phyloP scores from a whole-genome alignment of 2,113 vertebrate genomes.

The Syngnathus typhle region DNA sequence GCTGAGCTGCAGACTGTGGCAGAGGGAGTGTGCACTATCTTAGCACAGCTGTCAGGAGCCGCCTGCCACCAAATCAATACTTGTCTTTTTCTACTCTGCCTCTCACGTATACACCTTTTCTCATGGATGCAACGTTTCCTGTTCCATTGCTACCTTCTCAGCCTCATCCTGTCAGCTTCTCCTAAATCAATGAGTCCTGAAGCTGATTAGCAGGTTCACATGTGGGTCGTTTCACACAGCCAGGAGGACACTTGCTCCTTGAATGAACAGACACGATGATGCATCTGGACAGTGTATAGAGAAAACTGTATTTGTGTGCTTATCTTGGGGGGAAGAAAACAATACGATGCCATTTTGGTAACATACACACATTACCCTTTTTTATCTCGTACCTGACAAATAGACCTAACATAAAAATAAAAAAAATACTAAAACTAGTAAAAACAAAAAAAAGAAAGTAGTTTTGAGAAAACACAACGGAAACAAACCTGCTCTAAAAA shows the following conservation, averaged over 20 bases:
- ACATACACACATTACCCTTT: too few species aligned
- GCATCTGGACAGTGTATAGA: neutral
- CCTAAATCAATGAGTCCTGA: constrained; percentile 51
- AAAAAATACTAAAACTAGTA: too few species aligned
- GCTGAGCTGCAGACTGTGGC: constrained; percentile 34
- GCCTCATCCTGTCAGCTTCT: constrained; percentile 24
- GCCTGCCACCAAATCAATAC: constrained; percentile 56
- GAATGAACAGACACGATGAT: neutral
- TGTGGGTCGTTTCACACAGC: constrained; percentile 45
- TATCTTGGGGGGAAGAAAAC: too few species aligned
- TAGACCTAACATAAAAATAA: too few species aligned
- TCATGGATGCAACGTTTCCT: constrained; percentile 1
- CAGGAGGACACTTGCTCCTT: constrained; percentile 8
- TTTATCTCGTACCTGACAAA: too few species aligned
- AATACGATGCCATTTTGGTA: too few species aligned
- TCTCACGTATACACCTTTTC: constrained; percentile 6
- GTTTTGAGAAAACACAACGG: too few species aligned
- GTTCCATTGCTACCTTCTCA: constrained; percentile 7
- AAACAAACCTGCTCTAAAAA: too few species aligned
- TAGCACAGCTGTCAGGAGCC: constrained; percentile 54
- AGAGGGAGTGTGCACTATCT: constrained; percentile 32
- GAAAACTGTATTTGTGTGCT: neutral
- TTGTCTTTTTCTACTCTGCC: constrained; percentile 23
- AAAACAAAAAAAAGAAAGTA: too few species aligned
- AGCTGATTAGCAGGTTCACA: constrained; percentile 56